Conservation (phyloP, 2,797 vertebrate species). For the Eulemur albifrons region DNA sequence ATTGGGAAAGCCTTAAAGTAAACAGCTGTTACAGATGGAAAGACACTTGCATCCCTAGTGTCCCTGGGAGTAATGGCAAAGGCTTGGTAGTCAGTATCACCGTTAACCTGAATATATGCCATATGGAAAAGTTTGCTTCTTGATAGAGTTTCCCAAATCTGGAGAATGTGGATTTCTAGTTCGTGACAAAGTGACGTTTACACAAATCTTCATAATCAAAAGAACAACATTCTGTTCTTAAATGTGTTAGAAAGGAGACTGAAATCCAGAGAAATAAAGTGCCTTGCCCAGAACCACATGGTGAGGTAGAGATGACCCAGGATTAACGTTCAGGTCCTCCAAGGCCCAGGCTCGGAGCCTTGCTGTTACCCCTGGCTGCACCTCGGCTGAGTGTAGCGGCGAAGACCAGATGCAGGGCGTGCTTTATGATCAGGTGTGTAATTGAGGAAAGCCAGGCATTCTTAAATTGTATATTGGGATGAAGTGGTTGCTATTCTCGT, state of each 20-base stretch:
- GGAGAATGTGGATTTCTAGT: constrained; percentile 8
- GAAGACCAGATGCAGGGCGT: not conserved
- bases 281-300: not conserved
- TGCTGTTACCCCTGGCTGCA: not conserved
- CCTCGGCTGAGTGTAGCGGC: not conserved
- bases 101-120: not conserved
- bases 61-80: not conserved
- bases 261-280: not conserved
- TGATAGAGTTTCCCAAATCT: not conserved
- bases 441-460: not conserved
- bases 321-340: not conserved
- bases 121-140: constrained; percentile 10
- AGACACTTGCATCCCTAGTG: not conserved
- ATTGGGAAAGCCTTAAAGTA: not conserved
- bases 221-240: not conserved
- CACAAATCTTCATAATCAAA: not conserved
- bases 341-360: not conserved
- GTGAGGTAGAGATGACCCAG: not conserved
- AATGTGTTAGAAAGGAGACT: not conserved
- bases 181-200: not conserved
- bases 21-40: not conserved
- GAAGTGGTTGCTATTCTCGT: constrained; percentile 11
- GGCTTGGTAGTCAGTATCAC: not conserved
- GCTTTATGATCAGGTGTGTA: not conserved
- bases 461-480: not conserved